Percentiles rank a stretch among this genome's conserved stretches.
These are phyloP conservation scores for Clupea harengus DNA, from an alignment of 2,113 vertebrate genomes.

Conservation along the genomic window DNA sequence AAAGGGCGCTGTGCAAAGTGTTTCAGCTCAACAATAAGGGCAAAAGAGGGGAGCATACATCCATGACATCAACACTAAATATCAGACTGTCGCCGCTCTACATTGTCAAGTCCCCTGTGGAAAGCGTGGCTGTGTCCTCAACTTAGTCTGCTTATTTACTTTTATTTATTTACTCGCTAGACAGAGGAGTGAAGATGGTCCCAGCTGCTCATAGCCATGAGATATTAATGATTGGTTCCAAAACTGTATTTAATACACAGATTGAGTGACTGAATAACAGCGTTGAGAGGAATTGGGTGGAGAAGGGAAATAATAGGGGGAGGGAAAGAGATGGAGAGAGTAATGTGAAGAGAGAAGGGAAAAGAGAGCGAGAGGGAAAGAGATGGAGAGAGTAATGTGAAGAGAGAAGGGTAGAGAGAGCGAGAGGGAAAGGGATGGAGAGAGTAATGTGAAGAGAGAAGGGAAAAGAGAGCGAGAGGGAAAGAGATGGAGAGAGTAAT, in stretches of 20 bases:
- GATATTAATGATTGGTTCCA: background rate
- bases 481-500: too few species aligned
- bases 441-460: too few species aligned
- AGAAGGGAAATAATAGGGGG: conserved; percentile 23
- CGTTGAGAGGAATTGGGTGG: background rate
- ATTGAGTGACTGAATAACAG: too few species aligned
- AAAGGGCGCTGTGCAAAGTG: too few species aligned
- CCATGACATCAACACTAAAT: background rate
- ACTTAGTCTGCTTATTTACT: background rate
- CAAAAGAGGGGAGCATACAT: too few species aligned
- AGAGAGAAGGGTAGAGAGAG: too few species aligned
- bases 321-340: conserved; percentile 21
- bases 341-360: conserved; percentile 21
- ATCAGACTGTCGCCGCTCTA: background rate
- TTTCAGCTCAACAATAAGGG: too few species aligned
- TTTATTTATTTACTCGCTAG: background rate
- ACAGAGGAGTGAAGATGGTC: background rate
- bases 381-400: too few species aligned
- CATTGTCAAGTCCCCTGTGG: background rate
- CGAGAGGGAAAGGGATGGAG: too few species aligned
- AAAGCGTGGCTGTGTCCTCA: too few species aligned
- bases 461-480: too few species aligned
- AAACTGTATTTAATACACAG: background rate
- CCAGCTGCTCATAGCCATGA: background rate
- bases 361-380: conserved; percentile 34